phyloP scores from a whole-genome alignment of 2,888 invertebrate species.

The Holacanthella duospinosa region DNA sequence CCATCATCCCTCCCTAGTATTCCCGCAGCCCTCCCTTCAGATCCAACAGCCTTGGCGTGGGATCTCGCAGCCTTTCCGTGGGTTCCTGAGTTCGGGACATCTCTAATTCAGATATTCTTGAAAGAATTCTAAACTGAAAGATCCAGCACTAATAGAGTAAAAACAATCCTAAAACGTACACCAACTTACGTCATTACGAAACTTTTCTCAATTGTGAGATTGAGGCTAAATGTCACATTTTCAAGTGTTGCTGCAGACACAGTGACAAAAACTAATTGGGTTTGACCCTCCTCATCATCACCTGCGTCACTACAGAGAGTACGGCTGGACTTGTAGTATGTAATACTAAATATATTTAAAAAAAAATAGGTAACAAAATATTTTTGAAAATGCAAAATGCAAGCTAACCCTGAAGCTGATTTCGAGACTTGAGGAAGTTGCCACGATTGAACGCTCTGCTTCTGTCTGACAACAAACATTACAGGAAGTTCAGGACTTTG shows the following conservation, averaged over 20 bases:
- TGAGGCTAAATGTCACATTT: constrained; percentile 51
- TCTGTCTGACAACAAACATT: constrained; percentile 62
- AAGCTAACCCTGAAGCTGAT: constrained; percentile 19
- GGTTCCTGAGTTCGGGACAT: too few species aligned
- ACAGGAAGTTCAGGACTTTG: constrained; percentile 53
- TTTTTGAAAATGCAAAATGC: neutral
- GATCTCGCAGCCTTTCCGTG: too few species aligned
- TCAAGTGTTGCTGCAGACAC: constrained; percentile 55
- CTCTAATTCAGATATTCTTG: too few species aligned
- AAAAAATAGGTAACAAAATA: too few species aligned
- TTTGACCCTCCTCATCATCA: constrained; percentile 35
- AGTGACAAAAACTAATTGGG: constrained; percentile 51
- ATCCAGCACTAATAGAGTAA: too few species aligned
- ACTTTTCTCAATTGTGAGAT: constrained; percentile 49
- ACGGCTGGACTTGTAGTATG: constrained; percentile 43
- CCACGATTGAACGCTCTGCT: constrained; percentile 66
- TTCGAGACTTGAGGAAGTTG: constrained; percentile 50
- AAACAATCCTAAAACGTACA: too few species aligned
- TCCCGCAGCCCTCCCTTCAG: too few species aligned
- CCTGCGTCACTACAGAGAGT: constrained; percentile 51
- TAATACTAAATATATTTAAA: constrained; percentile 30
- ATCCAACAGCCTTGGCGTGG: too few species aligned
- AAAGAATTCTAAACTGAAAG: too few species aligned
- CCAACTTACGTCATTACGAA: constrained; percentile 49
- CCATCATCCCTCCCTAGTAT: too few species aligned